A percentile compares a stretch with the other conserved stretches of the same genome.
Conservation (phyloP, 30 jellyfish, hydroid and myxozoan species). For the Turritopsis rubra region DNA sequence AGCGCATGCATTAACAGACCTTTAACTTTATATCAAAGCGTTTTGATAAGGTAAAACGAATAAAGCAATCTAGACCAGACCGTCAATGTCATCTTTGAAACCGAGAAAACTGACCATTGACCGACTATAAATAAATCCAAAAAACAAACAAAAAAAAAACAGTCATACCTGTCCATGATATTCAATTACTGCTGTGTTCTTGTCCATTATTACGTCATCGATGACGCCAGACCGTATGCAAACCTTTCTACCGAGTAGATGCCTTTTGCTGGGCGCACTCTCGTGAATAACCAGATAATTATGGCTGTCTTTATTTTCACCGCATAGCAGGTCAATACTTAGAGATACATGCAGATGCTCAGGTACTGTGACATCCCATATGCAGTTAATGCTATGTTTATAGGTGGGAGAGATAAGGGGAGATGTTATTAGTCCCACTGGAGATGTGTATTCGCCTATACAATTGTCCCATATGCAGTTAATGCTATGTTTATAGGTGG, state of each 20-base stretch:
- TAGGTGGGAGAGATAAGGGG: slow-evolving; percentile 64
- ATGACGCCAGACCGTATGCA: slow-evolving; percentile 52
- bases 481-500: slow-evolving; percentile 42
- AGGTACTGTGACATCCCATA: slow-evolving; percentile 51
- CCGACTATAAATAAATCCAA: too few relatives aligned
- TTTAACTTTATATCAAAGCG: too few relatives aligned
- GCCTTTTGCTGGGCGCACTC: not conserved
- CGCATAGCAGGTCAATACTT: slow-evolving; percentile 56
- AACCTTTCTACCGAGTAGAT: slow-evolving; percentile 24
- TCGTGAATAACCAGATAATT: slow-evolving; percentile 32
- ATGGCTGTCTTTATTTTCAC: slow-evolving; percentile 34
- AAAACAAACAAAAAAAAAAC: too few relatives aligned
- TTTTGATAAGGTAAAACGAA: too few relatives aligned
- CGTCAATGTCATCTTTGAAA: too few relatives aligned
- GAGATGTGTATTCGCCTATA: slow-evolving; percentile 38
- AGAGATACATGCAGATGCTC: slow-evolving; percentile 31
- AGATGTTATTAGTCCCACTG: slow-evolving; percentile 48
- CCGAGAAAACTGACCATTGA: too few relatives aligned
- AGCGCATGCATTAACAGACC: too few relatives aligned
- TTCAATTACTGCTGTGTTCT: slow-evolving; percentile 49
- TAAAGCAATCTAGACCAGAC: too few relatives aligned
- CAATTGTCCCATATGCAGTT: slow-evolving; percentile 78
- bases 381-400: slow-evolving; percentile 44
- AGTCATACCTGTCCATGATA: slow-evolving; percentile 55
- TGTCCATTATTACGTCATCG: slow-evolving; percentile 40